Evolutionary conservation across 2,888 invertebrate genomes (phyloP), one percentile per base, ranked within the genome.

Genomic region (Drosophila lutescens): DNA sequence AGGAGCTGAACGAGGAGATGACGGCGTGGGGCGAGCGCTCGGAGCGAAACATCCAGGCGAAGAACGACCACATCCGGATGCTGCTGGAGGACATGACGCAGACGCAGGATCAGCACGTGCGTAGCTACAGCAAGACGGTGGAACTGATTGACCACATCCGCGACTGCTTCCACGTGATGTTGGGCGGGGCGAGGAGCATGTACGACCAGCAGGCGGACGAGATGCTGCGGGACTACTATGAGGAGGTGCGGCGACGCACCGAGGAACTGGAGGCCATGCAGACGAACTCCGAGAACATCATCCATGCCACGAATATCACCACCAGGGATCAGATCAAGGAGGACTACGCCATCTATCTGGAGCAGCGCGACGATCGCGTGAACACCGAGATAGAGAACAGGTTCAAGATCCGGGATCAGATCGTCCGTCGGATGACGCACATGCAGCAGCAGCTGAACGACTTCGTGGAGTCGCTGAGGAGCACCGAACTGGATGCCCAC

Each of bases 71-170:
- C 56, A 78, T 92, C 4, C 36, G 77, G 2, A 70, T 70, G 53
- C 63, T 91, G 4, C 8, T 91, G 8, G 76, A 82, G 0, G 90
- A 88, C 7, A 79, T 92, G 43, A 68, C 71, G 1, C 76, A 80
- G 54, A 90, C 89, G 0, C 77, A 90, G 23, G 89, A 91, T 47
- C 81, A 88, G 70, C 88, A 91, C 36, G 71, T 80, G 4, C 77
- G 78, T 4, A 78, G 71, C 41, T 88, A 80, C 40, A 75, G 79
- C 8, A 80, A 73, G 2, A 89, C 91, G 0, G 10, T 89, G 2
- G 77, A 90, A 15, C 53, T 90, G 23, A 71, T 92, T 50, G 89
- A 91, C 36, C 91, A 90, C 77, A 69, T 92, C 36, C 74, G 66
- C 8, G 81, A 91, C 51, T 88, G 86, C 56, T 88, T 83, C 30